Evolutionary conservation across 1,140 invertebrate species (phyloP).

Genomic region (Mactra quadrangularis): DNA sequence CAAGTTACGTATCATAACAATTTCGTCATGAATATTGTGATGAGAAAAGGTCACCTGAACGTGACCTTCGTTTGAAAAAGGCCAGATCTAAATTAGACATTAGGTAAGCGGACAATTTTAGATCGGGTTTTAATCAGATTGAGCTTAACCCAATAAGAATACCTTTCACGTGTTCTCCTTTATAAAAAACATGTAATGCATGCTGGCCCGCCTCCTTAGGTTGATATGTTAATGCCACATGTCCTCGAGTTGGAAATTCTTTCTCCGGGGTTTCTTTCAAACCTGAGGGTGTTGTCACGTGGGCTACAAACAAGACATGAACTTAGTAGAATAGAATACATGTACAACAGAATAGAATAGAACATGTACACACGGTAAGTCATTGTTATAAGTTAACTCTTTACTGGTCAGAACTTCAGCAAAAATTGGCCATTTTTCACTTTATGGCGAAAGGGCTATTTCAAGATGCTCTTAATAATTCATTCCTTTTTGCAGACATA

Average conservation of each 20-base stretch:
- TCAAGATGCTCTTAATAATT: not conserved
- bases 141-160: too few species aligned
- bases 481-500: not conserved
- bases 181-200: constrained; percentile 8
- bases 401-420: not conserved
- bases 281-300: constrained; percentile 21
- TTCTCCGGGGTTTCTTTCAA: not conserved
- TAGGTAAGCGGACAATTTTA: too few species aligned
- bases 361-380: not conserved
- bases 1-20: too few species aligned
- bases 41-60: too few species aligned
- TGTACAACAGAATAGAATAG: not conserved
- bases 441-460: not conserved
- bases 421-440: not conserved
- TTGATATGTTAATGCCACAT: constrained; percentile 14
- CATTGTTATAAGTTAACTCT: not conserved
- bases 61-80: too few species aligned
- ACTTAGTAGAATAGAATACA: not conserved
- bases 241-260: not conserved
- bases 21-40: too few species aligned
- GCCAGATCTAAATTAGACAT: too few species aligned
- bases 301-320: not conserved
- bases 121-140: too few species aligned
- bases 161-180: constrained; percentile 8
- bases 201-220: constrained; percentile 10